A percentile compares a stretch with the other conserved stretches of the same genome.
phyloP scores from a whole-genome alignment of 23 tunicate species.

The Oikopleura albicans region DNA sequence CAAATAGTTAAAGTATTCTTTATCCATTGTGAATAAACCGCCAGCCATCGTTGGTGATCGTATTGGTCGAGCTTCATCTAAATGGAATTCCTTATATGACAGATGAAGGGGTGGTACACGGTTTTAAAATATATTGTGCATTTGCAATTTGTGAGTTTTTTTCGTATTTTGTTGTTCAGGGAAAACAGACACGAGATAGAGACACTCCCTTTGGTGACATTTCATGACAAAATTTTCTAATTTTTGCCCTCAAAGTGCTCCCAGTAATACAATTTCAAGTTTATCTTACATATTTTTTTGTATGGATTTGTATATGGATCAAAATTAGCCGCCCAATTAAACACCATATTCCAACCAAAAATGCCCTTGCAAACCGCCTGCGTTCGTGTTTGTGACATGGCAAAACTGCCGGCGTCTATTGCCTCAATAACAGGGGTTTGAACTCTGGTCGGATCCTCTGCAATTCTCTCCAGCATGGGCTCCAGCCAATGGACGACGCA shows the following conservation, averaged over 20 bases:
- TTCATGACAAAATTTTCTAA: too few species aligned
- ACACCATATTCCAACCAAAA: conserved; percentile 33
- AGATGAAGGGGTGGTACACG: too few species aligned
- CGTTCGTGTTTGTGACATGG: not conserved
- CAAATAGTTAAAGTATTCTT: conserved; percentile 38
- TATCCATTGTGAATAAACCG: conserved; percentile 27
- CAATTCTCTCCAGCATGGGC: conserved; percentile 72
- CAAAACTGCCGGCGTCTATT: conserved; percentile 72
- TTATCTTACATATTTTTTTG: not conserved
- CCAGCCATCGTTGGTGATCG: conserved; percentile 6
- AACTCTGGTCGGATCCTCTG: conserved; percentile 66
- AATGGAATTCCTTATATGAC: too few species aligned
- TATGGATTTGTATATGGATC: not conserved
- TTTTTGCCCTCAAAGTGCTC: too few species aligned
- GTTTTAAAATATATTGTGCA: too few species aligned
- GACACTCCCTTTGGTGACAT: too few species aligned
- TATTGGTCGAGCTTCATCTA: not conserved
- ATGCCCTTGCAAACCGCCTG: conserved; percentile 21
- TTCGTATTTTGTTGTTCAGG: too few species aligned
- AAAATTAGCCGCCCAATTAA: not conserved
- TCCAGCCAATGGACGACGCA: conserved; percentile 77
- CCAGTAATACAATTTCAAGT: not conserved
- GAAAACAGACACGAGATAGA: too few species aligned
- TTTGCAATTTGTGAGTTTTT: too few species aligned
- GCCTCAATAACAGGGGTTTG: conserved; percentile 74